Base-by-base conservation (phyloP, 2,797 vertebrate genomes). In the Pangasius djambal region DNA sequence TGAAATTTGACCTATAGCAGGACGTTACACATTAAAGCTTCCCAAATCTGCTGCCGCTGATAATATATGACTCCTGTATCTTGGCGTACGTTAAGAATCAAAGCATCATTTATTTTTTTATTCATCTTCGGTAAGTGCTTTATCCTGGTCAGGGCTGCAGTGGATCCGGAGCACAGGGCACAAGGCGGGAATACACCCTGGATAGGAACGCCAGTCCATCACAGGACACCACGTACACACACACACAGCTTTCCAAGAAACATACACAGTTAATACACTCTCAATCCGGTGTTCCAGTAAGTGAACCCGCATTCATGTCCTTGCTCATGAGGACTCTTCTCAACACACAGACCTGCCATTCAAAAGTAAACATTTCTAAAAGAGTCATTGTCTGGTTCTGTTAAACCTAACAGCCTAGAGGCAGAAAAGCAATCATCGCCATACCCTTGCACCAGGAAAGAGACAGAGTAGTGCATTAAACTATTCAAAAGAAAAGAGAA, bases 321-420 rank as follows among this genome's bases (percentile, higher is more conserved):
- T 59, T 84, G 74, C 63, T 59, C 34, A 34, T 40, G 13, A 50
- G 20, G n/a, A 87, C 52, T 59, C 67, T 67, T 59, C 37, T 59
- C 37, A 82, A 81, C 83, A 34, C 1, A 37, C 79, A 85, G 67
- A 63, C 37, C 59, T 59, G 18, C 65, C 90, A 74, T 61, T 63
- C 74, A 89, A 79, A 88, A 25, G 34, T 34, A 65, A 85, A 55
- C 28, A 28, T 77, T 37, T 31, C 65, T 61, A 90, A 90, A 48
- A 63, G 16, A 87, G 90, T 90, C 86, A 89, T 88, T 90, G 77
- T 65, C 40, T 37, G 74, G 85, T 63, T 59, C 44, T 86, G 84
- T 69, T 86, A 75, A 48, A 50, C 50, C 40, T 9, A 16, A 74
- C 34, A 44, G 37, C 70, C 70, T 15, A 20, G 37, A 72, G 70